Evolutionary conservation across 1,140 invertebrate species (phyloP), one percentile per base, ranked within the genome.

Genomic region (Drosophila lini): DNA sequence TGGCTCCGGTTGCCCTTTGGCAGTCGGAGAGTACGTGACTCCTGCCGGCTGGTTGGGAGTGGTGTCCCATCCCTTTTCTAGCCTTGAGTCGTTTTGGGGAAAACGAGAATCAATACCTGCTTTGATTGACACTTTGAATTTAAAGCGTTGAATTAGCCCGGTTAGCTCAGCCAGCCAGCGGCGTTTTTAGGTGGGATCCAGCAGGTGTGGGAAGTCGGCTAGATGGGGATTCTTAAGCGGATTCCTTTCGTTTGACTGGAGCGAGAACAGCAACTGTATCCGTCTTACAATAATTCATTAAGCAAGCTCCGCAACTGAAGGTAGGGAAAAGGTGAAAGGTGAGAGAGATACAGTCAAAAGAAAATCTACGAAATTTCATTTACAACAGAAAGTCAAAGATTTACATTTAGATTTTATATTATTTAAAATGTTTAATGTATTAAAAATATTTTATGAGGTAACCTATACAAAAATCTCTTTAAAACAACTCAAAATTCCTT

Each of bases 51-150:
- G 55, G 25, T 63, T 65, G 52, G 22, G 0, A n/a, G 15, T 47
- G 22, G 22, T 8, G 45, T n/a, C 45, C 45, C 9, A n/a, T 47
- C 45, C 44, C 22, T 36, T 36, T 60, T n/a, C 65, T 61, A 36
- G 31, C 52, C 32, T 62, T 63, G 52, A 42, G 36, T 52, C 60
- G 45, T 52, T 52, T 76, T 36, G 50, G 67, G 60, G 68, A 67
- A 48, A 63, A 74, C 74, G 53, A 61, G 81, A 78, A 83, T 89
- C 84, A 89, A 89, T 84, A 89, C 60, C 44, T 36, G 32, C 32
- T 78, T 89, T 89, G 84, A 89, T 89, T 89, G 84, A 80, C 84
- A 89, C 70, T 89, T 84, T 81, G 67, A 67, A 89, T 89, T 78
- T 71, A 84, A 84, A 80, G 80, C 76, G 47, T 50, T 38, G 70